phyloP scores from a whole-genome alignment of 2,797 vertebrate genomes.

The Onychomys arenicola region DNA sequence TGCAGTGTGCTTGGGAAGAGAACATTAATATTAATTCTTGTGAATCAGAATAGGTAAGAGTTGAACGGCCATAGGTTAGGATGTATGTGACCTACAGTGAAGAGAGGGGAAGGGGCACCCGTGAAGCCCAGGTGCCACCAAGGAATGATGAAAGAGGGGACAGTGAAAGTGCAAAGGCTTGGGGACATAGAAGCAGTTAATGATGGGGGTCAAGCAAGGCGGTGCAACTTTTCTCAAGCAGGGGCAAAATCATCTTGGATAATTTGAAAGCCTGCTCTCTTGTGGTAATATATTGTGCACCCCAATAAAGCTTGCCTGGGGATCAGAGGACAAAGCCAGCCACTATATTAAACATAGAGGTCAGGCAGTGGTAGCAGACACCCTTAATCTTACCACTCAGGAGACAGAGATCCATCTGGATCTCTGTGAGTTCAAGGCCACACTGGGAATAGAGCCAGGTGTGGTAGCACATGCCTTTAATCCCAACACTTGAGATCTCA shows the following conservation, averaged over 20 bases:
- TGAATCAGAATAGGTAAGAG: neutral
- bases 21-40: neutral
- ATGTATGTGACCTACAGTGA: neutral
- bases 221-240: constrained; percentile 10
- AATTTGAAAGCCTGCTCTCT: neutral
- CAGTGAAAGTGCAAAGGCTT: neutral
- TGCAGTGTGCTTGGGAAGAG: neutral
- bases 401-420: too few species aligned
- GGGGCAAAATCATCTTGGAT: neutral
- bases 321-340: too few species aligned
- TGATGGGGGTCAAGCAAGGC: neutral
- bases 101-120: neutral
- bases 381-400: too few species aligned
- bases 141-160: neutral
- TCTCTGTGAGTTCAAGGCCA: too few species aligned
- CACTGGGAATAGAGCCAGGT: too few species aligned
- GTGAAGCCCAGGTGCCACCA: neutral
- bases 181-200: neutral
- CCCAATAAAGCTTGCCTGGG: too few species aligned
- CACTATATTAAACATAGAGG: too few species aligned
- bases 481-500: too few species aligned
- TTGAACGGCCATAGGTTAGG: neutral
- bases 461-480: too few species aligned
- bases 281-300: too few species aligned
- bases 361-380: too few species aligned